Evolutionary conservation across 2,888 invertebrate genomes (phyloP), one percentile per base, ranked within the genome.

Genomic region (Tachina lurida): DNA sequence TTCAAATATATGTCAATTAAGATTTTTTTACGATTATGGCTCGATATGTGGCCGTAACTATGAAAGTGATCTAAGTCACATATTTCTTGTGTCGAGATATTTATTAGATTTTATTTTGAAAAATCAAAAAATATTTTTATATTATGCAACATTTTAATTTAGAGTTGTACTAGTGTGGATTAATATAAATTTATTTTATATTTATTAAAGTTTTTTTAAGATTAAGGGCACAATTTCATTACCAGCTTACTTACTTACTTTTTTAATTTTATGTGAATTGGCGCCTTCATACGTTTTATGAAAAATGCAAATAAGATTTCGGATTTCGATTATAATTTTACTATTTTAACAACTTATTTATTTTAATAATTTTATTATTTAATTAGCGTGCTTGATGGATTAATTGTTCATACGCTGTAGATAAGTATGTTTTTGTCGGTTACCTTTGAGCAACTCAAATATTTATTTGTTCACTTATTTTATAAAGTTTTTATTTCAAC

Each of bases 261-360:
- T 70, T 76, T 73, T n/a, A 19, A 19, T 73, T 73, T 67, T 60
- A 67, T 65, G 52, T 73, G 68, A 60, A 78, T 52, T 67, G 83
- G 73, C 67, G 83, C 73, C 83, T 83, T 83, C 77, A 78, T 83
- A 77, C 83, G 83, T 76, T 77, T 82, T 49, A 43, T 39, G 47
- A 0, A 17, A 58, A 58, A 76, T 67, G 56, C 39, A 58, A 67
- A 76, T 39, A 68, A 60, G 31, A 12, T 41, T 60, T 49, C 49
- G 41, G 41, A 41, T 22, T 3, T 31, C 31, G 45, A 43, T 19
- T 68, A 45, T 75, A 49, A 17, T 31, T 78, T 52, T 52, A 31
- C 31, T 60, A 13, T 56, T 49, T 19, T 31, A 31, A 31, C 10
- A 31, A 45, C 31, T 31, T 41, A 60, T 52, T 62, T 41, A 62